Base-by-base conservation (phyloP, 2,888 invertebrate genomes). In the Rhorus exstirpatorius region DNA sequence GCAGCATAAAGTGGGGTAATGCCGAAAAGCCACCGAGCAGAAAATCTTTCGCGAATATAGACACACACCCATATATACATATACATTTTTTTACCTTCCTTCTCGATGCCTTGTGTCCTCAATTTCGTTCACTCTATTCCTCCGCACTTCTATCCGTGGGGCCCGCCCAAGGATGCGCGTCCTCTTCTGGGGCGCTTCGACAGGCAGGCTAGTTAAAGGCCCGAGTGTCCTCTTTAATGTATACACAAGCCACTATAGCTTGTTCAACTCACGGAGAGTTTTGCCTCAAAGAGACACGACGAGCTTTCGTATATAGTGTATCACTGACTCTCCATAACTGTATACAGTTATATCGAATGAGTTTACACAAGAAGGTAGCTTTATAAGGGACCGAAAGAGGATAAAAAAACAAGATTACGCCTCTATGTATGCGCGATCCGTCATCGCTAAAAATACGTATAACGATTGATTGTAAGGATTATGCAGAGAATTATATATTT, bases 1-100 rank as follows among this genome's bases (percentile, higher is more conserved):
- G 61, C 72, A 83, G 44, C 77, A 85, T 83, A 84, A 84, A 84
- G 82, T 83, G 84, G 83, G 68, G 76, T 81, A 85, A 85, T 83
- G 81, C 80, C 79, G 61, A 83, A 84, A 85, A 77, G 71, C 76
- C 76, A 61, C 79, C 68, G 76, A 84, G 83, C 86, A 76, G 76
- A 85, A 86, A 87, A 87, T 86, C 82, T 83, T 78, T 82, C 58
- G 67, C 53, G 49, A 58, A 76, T 72, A 35, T 41, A n/a, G n/a
- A n/a, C n/a, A n/a, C n/a, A 49, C 46, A 63, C 55, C 31, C 65
- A 26, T 68, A 24, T 65, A 63, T 72, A 44, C 35, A 46, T 65
- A n/a, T 61, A 14, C 58, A 12, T 53, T 65, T 58, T 63, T 46
- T 31, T 19, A 44, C 51, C 44, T 67, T 44, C 35, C 65, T 71